phyloP scores from a whole-genome alignment of 1,140 invertebrate species.

The Amphibalanus amphitrite region DNA sequence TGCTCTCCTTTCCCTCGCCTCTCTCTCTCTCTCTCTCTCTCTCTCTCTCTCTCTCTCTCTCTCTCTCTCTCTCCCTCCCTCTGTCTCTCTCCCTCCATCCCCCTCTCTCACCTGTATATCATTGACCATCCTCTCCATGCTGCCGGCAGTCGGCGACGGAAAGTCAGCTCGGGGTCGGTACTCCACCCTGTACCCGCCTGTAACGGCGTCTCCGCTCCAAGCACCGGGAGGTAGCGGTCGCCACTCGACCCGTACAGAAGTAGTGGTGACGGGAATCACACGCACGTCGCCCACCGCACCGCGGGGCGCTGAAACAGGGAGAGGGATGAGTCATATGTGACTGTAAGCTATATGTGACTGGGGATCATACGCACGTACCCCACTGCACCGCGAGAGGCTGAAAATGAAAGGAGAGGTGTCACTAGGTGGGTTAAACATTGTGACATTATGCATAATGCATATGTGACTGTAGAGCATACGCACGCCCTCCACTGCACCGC shows the following conservation, averaged over 20 bases:
- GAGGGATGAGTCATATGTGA: too few relatives aligned
- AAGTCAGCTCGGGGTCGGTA: not conserved
- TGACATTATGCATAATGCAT: too few relatives aligned
- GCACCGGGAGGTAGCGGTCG: not conserved
- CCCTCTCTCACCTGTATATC: not conserved
- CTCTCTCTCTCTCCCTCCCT: too few relatives aligned
- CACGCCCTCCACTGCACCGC: too few relatives aligned
- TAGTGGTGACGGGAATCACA: not conserved
- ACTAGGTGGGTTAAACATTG: too few relatives aligned
- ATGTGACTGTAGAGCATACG: too few relatives aligned
- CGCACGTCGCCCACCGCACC: not conserved
- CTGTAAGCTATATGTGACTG: too few relatives aligned
- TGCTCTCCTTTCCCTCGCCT: too few relatives aligned
- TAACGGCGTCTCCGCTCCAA: not conserved
- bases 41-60: too few relatives aligned
- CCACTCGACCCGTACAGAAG: not conserved
- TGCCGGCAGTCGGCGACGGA: not conserved
- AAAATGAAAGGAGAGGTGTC: too few relatives aligned
- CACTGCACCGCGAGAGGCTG: not conserved
- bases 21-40: too few relatives aligned
- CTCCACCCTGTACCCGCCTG: not conserved
- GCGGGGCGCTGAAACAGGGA: not conserved
- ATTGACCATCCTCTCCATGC: not conserved
- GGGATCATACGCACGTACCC: not conserved
- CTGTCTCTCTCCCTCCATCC: too few relatives aligned